Evolutionary conservation across 2,797 vertebrate genomes (phyloP).

Genomic region (Columba guinea): DNA sequence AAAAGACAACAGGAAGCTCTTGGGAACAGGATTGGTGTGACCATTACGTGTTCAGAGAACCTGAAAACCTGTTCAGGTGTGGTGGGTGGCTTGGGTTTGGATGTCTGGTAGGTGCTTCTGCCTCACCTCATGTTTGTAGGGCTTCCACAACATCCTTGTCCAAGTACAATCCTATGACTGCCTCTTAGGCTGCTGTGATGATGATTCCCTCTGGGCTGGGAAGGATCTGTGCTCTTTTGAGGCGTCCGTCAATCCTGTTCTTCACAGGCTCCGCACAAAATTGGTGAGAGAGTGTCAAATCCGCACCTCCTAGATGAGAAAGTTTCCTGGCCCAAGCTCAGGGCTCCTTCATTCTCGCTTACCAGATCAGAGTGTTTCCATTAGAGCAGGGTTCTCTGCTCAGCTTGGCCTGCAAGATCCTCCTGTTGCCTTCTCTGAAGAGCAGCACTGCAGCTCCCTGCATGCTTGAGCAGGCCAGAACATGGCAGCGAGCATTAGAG

Average conservation of each 20-base stretch:
- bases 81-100: background rate
- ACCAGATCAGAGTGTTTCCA: background rate
- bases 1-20: background rate
- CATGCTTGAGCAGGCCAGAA: background rate
- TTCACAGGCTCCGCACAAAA: background rate
- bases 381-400: background rate
- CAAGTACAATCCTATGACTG: background rate
- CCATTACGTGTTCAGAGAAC: background rate
- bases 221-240: background rate
- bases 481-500: background rate
- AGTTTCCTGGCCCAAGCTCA: background rate
- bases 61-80: background rate
- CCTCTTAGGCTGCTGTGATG: background rate
- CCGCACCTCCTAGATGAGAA: background rate
- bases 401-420: background rate
- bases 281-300: background rate
- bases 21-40: background rate
- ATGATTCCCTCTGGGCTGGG: background rate
- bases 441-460: background rate
- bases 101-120: background rate
- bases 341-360: background rate
- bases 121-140: background rate
- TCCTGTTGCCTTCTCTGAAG: background rate
- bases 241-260: background rate
- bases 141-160: background rate